Conservation (phyloP, 2,888 invertebrate species). For the Trachelus iudaicus region DNA sequence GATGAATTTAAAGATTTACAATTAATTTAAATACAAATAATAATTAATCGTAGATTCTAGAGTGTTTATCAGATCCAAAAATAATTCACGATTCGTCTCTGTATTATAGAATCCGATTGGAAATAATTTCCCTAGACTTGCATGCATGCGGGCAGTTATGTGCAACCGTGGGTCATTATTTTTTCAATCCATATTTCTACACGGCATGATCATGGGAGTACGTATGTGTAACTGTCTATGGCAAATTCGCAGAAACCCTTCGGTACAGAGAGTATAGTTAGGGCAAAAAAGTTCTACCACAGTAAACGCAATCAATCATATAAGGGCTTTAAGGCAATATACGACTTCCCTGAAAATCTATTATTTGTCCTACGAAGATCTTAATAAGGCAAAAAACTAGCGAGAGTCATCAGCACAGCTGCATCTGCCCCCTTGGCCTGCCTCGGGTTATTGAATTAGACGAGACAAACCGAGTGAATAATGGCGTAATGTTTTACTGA, state of each 20-base stretch:
- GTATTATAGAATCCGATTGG: neutral
- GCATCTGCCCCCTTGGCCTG: conserved; percentile 39
- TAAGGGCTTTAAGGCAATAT: neutral
- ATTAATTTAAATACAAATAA: neutral
- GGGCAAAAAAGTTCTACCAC: neutral
- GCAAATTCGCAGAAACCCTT: neutral
- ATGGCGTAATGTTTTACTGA: conserved; percentile 2
- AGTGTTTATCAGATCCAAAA: neutral
- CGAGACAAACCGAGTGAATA: conserved; percentile 29
- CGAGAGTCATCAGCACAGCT: conserved; percentile 41
- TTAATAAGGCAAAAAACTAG: conserved; percentile 43
- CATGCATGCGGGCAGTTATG: neutral
- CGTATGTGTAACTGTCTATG: neutral
- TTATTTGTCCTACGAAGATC: conserved; percentile 43
- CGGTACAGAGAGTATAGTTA: neutral
- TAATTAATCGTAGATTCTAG: neutral
- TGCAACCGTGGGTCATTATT: neutral
- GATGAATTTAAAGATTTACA: neutral
- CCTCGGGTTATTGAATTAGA: conserved; percentile 46
- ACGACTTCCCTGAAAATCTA: conserved; percentile 50
- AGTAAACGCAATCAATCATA: neutral
- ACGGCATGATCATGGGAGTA: neutral
- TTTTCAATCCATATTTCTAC: neutral
- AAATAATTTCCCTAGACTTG: neutral
- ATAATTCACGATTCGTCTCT: neutral